Conservation (phyloP, 2,113 vertebrate genomes). For the Trochalopteron elliotii region DNA sequence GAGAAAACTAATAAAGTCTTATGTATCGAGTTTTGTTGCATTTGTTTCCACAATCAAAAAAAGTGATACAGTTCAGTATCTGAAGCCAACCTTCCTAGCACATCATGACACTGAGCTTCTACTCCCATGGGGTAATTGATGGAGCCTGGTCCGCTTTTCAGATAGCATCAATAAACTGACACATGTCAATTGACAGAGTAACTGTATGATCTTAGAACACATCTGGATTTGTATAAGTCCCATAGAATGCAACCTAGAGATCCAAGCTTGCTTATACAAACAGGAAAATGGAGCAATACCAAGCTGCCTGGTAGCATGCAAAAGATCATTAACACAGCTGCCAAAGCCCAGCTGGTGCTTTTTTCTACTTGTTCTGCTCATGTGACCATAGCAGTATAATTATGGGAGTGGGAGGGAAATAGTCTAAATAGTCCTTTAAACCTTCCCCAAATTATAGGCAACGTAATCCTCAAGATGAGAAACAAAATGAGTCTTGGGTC, state of each 20-base stretch:
- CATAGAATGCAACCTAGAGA: background rate
- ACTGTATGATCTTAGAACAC: background rate
- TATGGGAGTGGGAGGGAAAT: background rate
- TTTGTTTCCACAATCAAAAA: background rate
- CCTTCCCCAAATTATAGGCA: constrained; percentile 39
- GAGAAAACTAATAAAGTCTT: background rate
- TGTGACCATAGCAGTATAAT: background rate
- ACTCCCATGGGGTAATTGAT: background rate
- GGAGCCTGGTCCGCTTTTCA: background rate
- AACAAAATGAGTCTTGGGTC: constrained; percentile 34
- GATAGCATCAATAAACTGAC: background rate
- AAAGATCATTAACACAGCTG: background rate
- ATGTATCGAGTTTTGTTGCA: background rate
- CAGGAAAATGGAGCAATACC: background rate
- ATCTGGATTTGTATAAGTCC: background rate
- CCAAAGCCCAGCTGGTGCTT: background rate
- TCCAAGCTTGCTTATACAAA: background rate
- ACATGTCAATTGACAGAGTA: background rate
- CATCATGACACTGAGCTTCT: background rate
- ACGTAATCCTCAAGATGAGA: constrained; percentile 8
- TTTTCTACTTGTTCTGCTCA: background rate
- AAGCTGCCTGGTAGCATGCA: background rate
- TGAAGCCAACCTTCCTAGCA: background rate
- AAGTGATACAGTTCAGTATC: background rate
- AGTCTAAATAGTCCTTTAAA: constrained; percentile 30